Evolutionary conservation across 2,113 vertebrate species (phyloP), one percentile per base, ranked within the genome.

Genomic region (Sander vitreus): DNA sequence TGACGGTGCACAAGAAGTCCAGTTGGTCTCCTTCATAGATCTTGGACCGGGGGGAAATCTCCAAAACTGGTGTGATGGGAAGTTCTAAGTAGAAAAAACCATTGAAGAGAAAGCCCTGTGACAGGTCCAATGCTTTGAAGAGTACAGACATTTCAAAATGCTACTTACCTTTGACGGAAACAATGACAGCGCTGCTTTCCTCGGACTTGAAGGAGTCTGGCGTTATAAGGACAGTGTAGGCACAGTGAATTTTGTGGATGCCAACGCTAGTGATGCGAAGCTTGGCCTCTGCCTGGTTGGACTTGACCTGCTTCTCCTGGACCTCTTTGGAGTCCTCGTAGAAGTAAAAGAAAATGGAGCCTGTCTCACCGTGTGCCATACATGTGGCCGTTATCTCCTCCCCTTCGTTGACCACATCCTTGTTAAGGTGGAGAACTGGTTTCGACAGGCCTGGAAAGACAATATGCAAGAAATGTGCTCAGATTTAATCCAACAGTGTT

Each of bases 21-120:
- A 96, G 82, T 0, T 1, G 13, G 72, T 96, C 95, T 53, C 95
- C 95, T 77, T 96, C 95, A 4, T 84, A 93, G 62, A 96, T 36
- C 0, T 77, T 27, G 3, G 60, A 1, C 25, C n/a, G 8, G 1
- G 94, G 94, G 5, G 0, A 33, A 54, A 95, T 87, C 53, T 73
- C 65, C 78, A 96, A 65, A 3, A 48, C 62, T 0, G 89, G 84
- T 4, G 0, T 43, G 57, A 94, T 73, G 25, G 58, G 9, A 36
- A 95, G 70, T 65, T 87, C 95, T 96, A 66, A 25, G 63, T 78
- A 79, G 65, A 75, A 15, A 73, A 89, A 58, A 80, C 7, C 19
- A 58, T 50, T 14, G 5, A 23, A 16, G 21, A 12, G 30, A 51
- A 60, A 25, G 8, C 0, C 3, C 21, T 50, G 45, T 64, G 48